A percentile compares a stretch with the other conserved stretches of the same genome.
phyloP scores from a whole-genome alignment of 2,888 invertebrate species.

The Metacarcinus magister region DNA sequence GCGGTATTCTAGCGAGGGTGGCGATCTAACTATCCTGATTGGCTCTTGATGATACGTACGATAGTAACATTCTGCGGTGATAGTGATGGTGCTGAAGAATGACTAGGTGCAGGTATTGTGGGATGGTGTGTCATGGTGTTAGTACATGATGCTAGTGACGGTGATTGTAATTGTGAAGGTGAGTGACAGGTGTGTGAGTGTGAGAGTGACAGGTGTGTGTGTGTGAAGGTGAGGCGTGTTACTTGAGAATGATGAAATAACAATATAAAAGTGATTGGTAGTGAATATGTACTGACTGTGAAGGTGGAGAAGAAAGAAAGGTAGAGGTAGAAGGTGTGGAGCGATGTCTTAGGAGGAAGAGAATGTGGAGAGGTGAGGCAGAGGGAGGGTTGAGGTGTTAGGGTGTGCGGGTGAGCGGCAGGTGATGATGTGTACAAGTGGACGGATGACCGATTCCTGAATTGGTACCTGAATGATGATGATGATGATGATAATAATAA shows the following conservation, averaged over 20 bases:
- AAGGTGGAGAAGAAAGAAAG: not conserved
- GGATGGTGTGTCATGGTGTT: no score
- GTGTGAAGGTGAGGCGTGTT: not conserved
- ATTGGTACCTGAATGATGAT: not conserved
- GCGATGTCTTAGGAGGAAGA: not conserved
- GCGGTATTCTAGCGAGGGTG: not conserved
- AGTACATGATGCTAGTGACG: not conserved
- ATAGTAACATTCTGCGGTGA: not conserved
- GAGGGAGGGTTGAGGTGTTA: not conserved
- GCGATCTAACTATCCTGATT: conserved; percentile 9
- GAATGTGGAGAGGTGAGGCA: not conserved
- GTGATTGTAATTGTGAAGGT: conserved; percentile 13
- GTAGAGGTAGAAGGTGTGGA: not conserved
- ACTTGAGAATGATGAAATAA: not conserved
- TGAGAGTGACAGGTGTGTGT: no score
- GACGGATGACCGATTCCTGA: not conserved
- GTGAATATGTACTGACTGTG: not conserved
- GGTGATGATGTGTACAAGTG: not conserved
- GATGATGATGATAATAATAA: not conserved
- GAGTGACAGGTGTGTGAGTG: not conserved
- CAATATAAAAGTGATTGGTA: not conserved
- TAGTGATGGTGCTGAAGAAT: not conserved
- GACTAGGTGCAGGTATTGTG: not conserved
- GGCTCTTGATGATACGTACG: not conserved
- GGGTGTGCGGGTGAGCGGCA: not conserved